Evolutionary conservation across 1,140 invertebrate species (phyloP).

Genomic region (Dolichoris vasculosae): DNA sequence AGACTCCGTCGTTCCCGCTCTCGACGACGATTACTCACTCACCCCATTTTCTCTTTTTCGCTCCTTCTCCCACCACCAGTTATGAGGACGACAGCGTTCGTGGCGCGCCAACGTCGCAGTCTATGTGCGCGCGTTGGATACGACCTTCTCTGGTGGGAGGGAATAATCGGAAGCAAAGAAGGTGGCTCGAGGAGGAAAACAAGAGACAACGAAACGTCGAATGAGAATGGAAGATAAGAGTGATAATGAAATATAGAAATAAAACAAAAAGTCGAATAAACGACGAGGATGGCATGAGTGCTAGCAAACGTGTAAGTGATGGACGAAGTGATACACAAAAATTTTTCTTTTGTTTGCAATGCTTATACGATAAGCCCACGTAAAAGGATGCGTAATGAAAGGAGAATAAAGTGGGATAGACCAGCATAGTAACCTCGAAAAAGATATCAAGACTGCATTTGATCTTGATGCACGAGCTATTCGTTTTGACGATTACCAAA

Average conservation of each 20-base stretch:
- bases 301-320: too few relatives aligned
- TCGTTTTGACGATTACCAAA: too few relatives aligned
- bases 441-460: too few relatives aligned
- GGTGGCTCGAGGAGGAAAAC: not conserved
- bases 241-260: slow-evolving; percentile 22
- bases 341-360: not conserved
- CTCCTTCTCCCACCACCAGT: not conserved
- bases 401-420: not conserved
- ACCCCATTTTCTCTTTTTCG: not conserved
- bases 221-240: slow-evolving; percentile 13
- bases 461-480: not conserved
- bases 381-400: not conserved
- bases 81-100: not conserved
- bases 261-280: not conserved
- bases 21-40: not conserved
- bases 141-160: not conserved
- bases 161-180: not conserved
- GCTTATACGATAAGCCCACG: not conserved
- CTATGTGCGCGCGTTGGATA: not conserved
- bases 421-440: too few relatives aligned
- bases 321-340: not conserved
- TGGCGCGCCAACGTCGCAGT: not conserved
- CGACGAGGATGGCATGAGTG: not conserved
- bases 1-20: not conserved
- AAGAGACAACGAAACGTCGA: too few relatives aligned